Base-by-base conservation (phyloP, 2,797 vertebrate species). In the Leucoraja ocellata region DNA sequence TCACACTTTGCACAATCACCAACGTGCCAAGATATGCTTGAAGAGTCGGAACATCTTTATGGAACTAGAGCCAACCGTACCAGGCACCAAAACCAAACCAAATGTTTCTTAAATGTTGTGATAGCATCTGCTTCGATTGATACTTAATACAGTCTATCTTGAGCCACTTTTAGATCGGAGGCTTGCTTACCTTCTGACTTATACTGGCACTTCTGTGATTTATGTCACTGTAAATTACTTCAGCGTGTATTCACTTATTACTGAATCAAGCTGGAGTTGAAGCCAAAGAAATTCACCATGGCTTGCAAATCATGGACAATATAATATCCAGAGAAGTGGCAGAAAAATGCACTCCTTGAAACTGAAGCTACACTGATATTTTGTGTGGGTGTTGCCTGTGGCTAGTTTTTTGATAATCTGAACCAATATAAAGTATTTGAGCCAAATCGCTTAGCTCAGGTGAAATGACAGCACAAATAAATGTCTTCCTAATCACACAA, bases 351-450 rank as follows among this genome's bases (percentile, higher is more conserved):
- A 9, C 61, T n/a, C 14, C 68, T 88, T 68, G n/a, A 88, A 88
- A 88, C 61, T 16, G n/a, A 88, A 88, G 68, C 61, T 14, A 88
- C n/a, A 21, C 36, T 36, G 61, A 36, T 78, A 36, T 88, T 88
- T 88, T 88, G 84, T 88, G 63, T 65, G 68, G 84, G 84, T 68
- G 63, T 68, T 65, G 84, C 84, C 84, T 88, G 16, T 68, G 63
- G 61, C 63, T 88, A 65, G n/a, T 68, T 88, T 9, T 32, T 68
- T 88, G 61, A 88, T 88, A 68, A 68, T 88, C 16, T 36, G 68
- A 36, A 68, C 68, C 84, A 88, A 68, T 88, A 68, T 16, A 11
- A 32, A 32, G 65, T 68, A 68, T n/a, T 63, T 88, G 28, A 88
- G 14, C 84, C 63, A 88, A 88, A 88, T 88, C 84, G n/a, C 84